phyloP scores from a whole-genome alignment of 2,113 vertebrate genomes.

The Pseudorhombus dupliciocellatus region DNA sequence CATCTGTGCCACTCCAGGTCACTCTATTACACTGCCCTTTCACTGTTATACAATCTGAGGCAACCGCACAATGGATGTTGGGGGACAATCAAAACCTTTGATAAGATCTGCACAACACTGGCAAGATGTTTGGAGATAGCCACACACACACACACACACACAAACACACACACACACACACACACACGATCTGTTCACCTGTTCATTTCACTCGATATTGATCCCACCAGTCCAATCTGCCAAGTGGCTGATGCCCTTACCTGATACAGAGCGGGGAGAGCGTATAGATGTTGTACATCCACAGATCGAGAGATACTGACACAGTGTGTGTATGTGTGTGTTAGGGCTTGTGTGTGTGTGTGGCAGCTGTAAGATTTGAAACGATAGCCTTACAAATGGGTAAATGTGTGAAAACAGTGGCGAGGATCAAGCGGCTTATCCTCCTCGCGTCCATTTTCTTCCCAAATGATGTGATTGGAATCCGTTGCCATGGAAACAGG shows the following conservation, averaged over 20 bases:
- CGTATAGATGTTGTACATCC: constrained; percentile 56
- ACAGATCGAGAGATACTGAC: constrained; percentile 34
- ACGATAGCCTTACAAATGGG: constrained; percentile 11
- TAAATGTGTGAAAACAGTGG: constrained; percentile 35
- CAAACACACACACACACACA: constrained; percentile 14
- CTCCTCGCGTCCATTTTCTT: constrained; percentile 31
- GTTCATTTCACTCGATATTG: constrained; percentile 70
- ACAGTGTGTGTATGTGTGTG: neutral
- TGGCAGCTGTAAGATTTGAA: constrained; percentile 18
- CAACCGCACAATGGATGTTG: constrained; percentile 42
- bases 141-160: neutral
- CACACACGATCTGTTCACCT: constrained; percentile 40
- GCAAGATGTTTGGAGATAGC: constrained; percentile 58
- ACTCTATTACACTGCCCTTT: constrained; percentile 26
- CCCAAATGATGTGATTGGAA: constrained; percentile 56
- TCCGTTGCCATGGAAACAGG: constrained; percentile 63
- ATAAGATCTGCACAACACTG: constrained; percentile 60
- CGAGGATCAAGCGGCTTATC: constrained; percentile 52
- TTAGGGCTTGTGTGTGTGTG: neutral
- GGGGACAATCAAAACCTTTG: constrained; percentile 59
- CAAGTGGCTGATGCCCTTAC: constrained; percentile 73
- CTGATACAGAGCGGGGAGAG: constrained; percentile 60
- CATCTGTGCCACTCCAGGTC: constrained; percentile 23
- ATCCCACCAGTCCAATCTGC: constrained; percentile 72
- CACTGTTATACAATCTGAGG: constrained; percentile 38